These are phyloP conservation scores for Platycnemis pennipes DNA, from an alignment of 2,888 invertebrate species.

Conservation along the genomic window DNA sequence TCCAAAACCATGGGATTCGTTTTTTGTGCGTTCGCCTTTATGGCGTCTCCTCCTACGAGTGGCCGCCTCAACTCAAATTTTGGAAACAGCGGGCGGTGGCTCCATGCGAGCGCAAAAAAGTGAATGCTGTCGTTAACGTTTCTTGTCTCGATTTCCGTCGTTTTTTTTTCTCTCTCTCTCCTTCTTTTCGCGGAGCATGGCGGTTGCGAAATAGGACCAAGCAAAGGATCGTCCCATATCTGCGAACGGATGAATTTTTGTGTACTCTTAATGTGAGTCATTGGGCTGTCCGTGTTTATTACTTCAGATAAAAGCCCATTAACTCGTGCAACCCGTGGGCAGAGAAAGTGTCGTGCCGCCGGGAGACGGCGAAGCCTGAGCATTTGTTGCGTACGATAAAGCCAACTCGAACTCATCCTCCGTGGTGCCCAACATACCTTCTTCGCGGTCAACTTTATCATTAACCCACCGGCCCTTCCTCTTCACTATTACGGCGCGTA, in stretches of 20 bases:
- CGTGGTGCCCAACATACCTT: no score
- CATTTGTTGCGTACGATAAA: no score
- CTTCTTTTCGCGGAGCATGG: not conserved
- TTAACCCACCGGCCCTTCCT: no score
- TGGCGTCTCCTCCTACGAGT: not conserved
- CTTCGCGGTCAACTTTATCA: no score
- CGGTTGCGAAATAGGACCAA: not conserved
- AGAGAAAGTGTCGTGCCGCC: no score
- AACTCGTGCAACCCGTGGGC: no score
- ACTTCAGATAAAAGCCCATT: not conserved
- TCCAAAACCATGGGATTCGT: not conserved
- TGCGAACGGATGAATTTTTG: not conserved
- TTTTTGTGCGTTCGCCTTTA: not conserved
- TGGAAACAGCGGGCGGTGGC: constrained; percentile 14
- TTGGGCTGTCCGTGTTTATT: not conserved
- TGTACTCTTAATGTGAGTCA: not conserved
- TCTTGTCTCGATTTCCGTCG: not conserved
- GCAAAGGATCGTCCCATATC: not conserved
- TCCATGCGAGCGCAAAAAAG: not conserved
- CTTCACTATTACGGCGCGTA: no score
- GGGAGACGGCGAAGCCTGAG: no score
- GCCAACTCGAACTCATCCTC: no score
- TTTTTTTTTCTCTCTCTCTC: not conserved
- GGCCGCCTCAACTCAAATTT: not conserved
- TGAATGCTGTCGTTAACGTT: not conserved